Base-by-base conservation (phyloP, 2,888 invertebrate genomes). In the Formica aserva region DNA sequence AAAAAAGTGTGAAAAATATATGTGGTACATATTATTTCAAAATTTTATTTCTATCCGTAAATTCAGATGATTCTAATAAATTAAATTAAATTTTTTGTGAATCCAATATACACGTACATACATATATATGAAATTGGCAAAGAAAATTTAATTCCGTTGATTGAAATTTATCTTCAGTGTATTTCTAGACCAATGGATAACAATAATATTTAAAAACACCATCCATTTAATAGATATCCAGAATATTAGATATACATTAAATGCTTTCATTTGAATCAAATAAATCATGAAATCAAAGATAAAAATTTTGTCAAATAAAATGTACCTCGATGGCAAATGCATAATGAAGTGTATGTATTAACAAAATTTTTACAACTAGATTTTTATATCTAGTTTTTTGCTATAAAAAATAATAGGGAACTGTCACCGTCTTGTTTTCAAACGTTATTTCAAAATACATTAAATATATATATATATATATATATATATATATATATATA, bases 141-240 rank as follows among this genome's bases (percentile, higher is more conserved):
- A 45, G 60, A 62, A 71, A 41, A 45, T 71, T 78, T 78, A 71
- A 78, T 78, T 72, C 35, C 60, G 18, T 60, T 60, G 60, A 78
- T 78, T 71, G 32, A 8, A 71, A 71, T 71, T 78, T 78, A 78
- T 67, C 55, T 60, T 69, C 48, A 48, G 6, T 57, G 15, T 57
- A 15, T n/a, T 60, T 32, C 13, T 41, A 77, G 15, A 18, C 0
- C 13, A 18, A 60, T 45, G 22, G 71, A 60, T 78, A 71, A 48
- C 35, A 66, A 29, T 66, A 71, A 45, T 60, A 78, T 60, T 60
- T 69, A 11, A 45, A 35, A 71, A 48, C n/a, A 65, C 32, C 0
- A 1, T 48, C 2, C 18, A 48, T 48, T 48, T 48, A 48, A 48
- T 8, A 48, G 8, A 48, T 48, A 48, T 48, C 48, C 55, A 29